phyloP scores from a whole-genome alignment of 2,888 invertebrate species.

The Crocallis elinguaria region DNA sequence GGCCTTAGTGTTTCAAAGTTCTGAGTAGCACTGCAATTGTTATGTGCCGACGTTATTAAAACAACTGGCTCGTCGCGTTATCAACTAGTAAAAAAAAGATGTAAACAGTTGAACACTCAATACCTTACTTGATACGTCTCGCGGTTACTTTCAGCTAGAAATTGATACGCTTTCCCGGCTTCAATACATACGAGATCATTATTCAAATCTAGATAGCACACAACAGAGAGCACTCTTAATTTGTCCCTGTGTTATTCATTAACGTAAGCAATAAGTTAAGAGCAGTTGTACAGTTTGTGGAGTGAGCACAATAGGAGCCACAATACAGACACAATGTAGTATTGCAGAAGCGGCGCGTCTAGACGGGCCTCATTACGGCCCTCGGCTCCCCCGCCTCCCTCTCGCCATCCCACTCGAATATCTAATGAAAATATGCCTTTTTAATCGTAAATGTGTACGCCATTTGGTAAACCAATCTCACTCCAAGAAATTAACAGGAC shows the following conservation, averaged over 20 bases:
- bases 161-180: constrained; percentile 15
- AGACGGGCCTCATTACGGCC: constrained; percentile 72
- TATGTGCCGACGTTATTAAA: too few relatives aligned
- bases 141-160: constrained; percentile 6
- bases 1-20: too few relatives aligned
- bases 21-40: too few relatives aligned
- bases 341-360: constrained; percentile 66
- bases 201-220: constrained; percentile 4
- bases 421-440: constrained; percentile 70
- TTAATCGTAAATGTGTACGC: constrained; percentile 47
- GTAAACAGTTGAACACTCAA: not conserved
- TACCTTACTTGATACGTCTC: not conserved
- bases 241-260: constrained; percentile 55
- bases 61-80: too few relatives aligned
- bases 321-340: constrained; percentile 68
- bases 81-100: not conserved
- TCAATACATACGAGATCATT: constrained; percentile 5
- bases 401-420: constrained; percentile 48
- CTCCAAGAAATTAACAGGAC: constrained; percentile 10
- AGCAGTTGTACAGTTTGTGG: constrained; percentile 43
- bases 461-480: constrained; percentile 13
- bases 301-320: constrained; percentile 48
- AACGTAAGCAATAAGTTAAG: constrained; percentile 54
- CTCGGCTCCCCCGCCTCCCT: constrained; percentile 43
- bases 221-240: constrained; percentile 38